Base-by-base conservation (phyloP, 2,888 invertebrate genomes). In the Bombylius major region DNA sequence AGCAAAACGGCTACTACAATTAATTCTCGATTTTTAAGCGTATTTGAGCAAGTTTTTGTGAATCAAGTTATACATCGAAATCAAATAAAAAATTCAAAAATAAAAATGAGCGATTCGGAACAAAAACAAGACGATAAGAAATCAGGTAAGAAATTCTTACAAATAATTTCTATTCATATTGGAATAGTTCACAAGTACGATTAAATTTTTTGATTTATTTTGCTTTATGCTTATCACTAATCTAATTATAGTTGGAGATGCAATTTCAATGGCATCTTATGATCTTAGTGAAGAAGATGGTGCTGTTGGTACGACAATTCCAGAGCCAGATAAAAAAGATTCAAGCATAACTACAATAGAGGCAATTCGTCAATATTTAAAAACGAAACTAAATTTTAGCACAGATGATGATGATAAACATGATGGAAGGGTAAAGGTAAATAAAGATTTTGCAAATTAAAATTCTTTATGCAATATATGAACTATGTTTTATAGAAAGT, bases 401-500 rank as follows among this genome's bases (percentile, higher is more conserved):
- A 53, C 54, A 32, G 49, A 55, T 4, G 8, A 14, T n/a, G 51
- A 51, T 12, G 50, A 51, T 31, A 34, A 54, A 34, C 9, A 5
- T 11, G 51, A 51, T 42, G 55, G 42, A 11, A 11, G 39, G 1
- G 39, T 11, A 11, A 11, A 8, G 39, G 11, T 11, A 42, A 42
- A 42, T 42, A 7, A 42, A 42, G 7, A 11, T 7, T 11, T 11
- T 11, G 4, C 5, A 42, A 11, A 42, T 11, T 11, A 11, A 11
- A 36, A 36, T 9, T 8, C 9, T 36, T 8, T 36, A 9, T 36
- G 36, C 6, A 36, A 5, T 6, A 6, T 36, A 11, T 11, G 8
- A 42, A 5, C 8, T 42, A 1, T 11, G 4, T 11, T 11, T 42
- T 5, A 11, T 11, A 82, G 76, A 23, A 23, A 23, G 78, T 88